Evolutionary conservation across 2,797 vertebrate species (phyloP).

Genomic region (Phalloptychus januarius): DNA sequence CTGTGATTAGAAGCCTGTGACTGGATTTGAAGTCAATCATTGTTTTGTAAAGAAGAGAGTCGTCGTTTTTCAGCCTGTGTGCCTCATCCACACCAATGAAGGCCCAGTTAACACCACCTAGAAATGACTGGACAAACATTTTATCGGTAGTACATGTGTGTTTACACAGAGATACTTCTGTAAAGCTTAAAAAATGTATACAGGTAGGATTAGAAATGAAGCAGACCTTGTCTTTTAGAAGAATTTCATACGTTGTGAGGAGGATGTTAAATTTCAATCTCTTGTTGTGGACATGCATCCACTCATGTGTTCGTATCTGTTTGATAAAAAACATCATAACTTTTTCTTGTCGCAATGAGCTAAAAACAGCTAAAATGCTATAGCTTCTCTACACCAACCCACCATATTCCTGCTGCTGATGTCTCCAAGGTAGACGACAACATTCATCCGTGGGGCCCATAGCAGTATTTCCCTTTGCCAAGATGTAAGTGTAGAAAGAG

Average conservation of each 20-base stretch:
- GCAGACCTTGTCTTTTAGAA: conserved; percentile 96
- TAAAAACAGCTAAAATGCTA: background rate
- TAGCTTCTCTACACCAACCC: conserved; percentile 12
- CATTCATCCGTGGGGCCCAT: conserved; percentile 95
- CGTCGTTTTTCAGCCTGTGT: conserved; percentile 97
- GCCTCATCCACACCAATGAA: conserved; percentile 98
- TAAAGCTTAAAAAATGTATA: background rate
- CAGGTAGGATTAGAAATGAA: background rate
- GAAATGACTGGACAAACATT: conserved; percentile 86
- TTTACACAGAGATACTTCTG: background rate
- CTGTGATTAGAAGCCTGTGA: conserved; percentile 97
- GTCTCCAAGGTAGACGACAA: conserved; percentile 96
- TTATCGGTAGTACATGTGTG: background rate
- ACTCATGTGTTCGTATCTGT: conserved; percentile 97
- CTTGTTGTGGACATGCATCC: conserved; percentile 96
- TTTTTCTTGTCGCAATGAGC: background rate
- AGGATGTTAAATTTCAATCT: conserved; percentile 96
- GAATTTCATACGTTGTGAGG: conserved; percentile 96
- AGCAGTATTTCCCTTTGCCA: conserved; percentile 97
- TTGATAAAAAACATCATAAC: background rate
- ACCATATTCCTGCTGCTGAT: conserved; percentile 98
- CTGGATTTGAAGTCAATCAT: conserved; percentile 99
- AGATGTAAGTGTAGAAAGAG: conserved; percentile 93
- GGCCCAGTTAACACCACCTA: conserved; percentile 93
- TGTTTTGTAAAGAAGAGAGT: conserved; percentile 97